A percentile compares a stretch with the other conserved stretches of the same genome.
phyloP scores from a whole-genome alignment of 2,888 invertebrate species.

The Spatulosminthurus flaviceps region DNA sequence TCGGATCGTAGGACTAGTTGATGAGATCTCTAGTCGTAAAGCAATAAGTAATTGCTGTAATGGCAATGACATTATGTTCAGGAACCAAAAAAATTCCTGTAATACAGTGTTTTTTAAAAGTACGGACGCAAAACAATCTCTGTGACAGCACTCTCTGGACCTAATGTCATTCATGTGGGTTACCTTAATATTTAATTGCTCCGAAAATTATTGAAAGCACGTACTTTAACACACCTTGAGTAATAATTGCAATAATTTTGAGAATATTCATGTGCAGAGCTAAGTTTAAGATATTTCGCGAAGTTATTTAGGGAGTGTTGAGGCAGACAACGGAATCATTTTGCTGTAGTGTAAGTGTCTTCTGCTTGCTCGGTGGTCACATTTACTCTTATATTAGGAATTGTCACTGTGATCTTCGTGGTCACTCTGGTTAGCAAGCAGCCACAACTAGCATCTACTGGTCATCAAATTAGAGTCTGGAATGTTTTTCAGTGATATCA shows the following conservation, averaged over 20 bases:
- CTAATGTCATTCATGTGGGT: conserved; percentile 35
- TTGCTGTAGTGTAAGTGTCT: background rate
- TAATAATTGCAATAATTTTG: conserved; percentile 15
- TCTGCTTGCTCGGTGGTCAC: background rate
- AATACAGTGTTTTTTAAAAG: background rate
- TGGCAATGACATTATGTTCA: background rate
- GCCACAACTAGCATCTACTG: too few species aligned
- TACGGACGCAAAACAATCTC: background rate
- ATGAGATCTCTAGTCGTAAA: too few species aligned
- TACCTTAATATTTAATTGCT: conserved; percentile 22
- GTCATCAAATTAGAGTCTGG: too few species aligned
- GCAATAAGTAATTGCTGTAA: too few species aligned
- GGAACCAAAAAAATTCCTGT: background rate
- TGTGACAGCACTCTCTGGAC: background rate
- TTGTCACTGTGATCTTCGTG: background rate
- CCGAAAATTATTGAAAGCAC: conserved; percentile 36
- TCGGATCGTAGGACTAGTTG: too few species aligned
- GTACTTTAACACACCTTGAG: conserved; percentile 3
- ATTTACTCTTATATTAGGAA: background rate
- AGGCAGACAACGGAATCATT: background rate
- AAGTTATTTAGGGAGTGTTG: conserved; percentile 15
- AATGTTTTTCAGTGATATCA: background rate
- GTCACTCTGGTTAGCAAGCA: background rate
- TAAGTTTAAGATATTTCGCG: background rate
- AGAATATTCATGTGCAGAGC: conserved; percentile 33